A percentile compares a stretch with the other conserved stretches of the same genome.
Conservation (phyloP, 2,113 vertebrate genomes). For the Myrmecophaga tridactyla region DNA sequence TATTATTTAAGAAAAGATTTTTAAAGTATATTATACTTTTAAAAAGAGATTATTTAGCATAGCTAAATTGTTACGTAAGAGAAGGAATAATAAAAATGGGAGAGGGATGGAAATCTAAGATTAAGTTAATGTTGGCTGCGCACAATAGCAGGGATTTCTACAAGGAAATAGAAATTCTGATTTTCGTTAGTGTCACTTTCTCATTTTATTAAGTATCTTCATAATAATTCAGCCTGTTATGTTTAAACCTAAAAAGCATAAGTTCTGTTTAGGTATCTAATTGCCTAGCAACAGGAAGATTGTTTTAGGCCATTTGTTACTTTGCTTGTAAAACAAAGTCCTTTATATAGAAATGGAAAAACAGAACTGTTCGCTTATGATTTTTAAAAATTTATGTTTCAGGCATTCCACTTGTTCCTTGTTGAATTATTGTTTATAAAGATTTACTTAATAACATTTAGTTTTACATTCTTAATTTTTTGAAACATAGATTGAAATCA, state of each 20-base stretch:
- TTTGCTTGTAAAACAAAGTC: slow-evolving; percentile 74
- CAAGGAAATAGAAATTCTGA: slow-evolving; percentile 29
- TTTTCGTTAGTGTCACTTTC: slow-evolving; percentile 21
- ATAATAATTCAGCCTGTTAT: slow-evolving; percentile 63
- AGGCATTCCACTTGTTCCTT: slow-evolving; percentile 55
- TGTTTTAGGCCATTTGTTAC: slow-evolving; percentile 69
- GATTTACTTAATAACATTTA: slow-evolving; percentile 43
- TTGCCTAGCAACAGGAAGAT: slow-evolving; percentile 45
- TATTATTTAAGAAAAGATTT: background rate
- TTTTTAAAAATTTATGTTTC: slow-evolving; percentile 60
- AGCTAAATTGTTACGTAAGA: background rate
- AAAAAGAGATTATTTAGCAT: background rate
- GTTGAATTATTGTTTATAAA: slow-evolving; percentile 57
- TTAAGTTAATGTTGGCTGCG: background rate
- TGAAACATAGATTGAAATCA: background rate
- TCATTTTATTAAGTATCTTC: slow-evolving; percentile 47
- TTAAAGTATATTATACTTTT: background rate
- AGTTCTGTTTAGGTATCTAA: slow-evolving; percentile 64
- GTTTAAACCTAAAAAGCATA: slow-evolving; percentile 65
- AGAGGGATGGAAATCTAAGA: background rate
- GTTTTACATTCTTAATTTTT: background rate
- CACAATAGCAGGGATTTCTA: background rate
- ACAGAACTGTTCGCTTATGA: slow-evolving; percentile 43
- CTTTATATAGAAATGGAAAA: slow-evolving; percentile 68
- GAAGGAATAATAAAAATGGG: background rate